Base-by-base conservation (phyloP, 2,888 invertebrate species). In the Rhagonycha lutea region DNA sequence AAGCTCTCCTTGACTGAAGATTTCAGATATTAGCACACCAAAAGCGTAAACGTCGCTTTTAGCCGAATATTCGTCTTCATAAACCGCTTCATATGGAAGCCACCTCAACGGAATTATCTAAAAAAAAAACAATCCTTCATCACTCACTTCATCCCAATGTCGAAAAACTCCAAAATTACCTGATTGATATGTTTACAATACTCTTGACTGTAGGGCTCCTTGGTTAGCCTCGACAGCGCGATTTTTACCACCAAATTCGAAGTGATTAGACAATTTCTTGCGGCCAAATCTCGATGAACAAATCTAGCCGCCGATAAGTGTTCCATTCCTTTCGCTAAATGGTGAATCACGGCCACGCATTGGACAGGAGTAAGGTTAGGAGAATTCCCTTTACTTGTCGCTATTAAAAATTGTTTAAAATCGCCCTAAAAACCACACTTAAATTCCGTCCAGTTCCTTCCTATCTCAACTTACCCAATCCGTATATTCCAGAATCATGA, bases 11-110 rank as follows among this genome's bases (percentile, higher is more conserved):
- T 94, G 92, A 80, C 92, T 91, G 86, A 95, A 94, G 79, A 98
- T 92, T 89, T 98, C 98, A 96, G 96, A 97, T 23, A 96, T 91
- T 12, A 97, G 91, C 18, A 95, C 95, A 0, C 95, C 97, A 85
- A 94, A 98, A 81, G 97, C 94, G 89, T 96, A 98, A 0, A 97
- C 95, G 87, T 98, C 98, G 83, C 96, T 96, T 86, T 97, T 97
- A 63, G 95, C 95, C 12, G 97, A 96, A 86, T 93, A 97, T 79
- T 97, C 97, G 75, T 96, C 96, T 83, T 98, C 97, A 80, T 94
- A 90, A 0, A 96, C 94, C 1, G 96, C 96, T 86, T 98, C 98
- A 14, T 92, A 91, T 0, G 98, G 95, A 86, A 97, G 86, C 98
- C 98, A 98, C 81, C 98, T 92, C 11, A 98, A 88, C 0, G 98